Conservation (phyloP, 2,888 invertebrate species). For the Chymomyza procnemis region DNA sequence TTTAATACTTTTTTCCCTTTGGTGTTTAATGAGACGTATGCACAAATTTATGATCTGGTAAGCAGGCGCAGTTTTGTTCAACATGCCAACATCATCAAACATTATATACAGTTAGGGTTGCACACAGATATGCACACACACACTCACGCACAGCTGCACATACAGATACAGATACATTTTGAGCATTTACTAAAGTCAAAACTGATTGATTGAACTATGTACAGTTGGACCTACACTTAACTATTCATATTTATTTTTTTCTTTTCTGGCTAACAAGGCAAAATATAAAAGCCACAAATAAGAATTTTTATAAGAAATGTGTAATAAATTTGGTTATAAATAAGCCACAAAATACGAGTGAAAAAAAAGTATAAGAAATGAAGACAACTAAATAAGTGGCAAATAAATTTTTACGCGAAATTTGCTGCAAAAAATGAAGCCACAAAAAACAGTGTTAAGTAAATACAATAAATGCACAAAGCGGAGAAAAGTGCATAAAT, state of each 20-base stretch:
- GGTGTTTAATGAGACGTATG: constrained; percentile 73
- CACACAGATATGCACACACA: too few species aligned
- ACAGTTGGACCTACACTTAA: constrained; percentile 35
- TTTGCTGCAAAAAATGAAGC: constrained; percentile 53
- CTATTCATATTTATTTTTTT: constrained; percentile 35
- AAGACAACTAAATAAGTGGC: constrained; percentile 36
- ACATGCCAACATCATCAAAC: constrained; percentile 26
- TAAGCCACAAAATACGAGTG: constrained; percentile 30
- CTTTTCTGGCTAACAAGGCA: constrained; percentile 43
- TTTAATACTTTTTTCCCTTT: constrained; percentile 70
- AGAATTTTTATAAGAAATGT: constrained; percentile 11
- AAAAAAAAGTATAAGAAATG: too few species aligned
- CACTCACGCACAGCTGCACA: neutral
- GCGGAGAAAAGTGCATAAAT: constrained; percentile 55
- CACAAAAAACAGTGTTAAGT: constrained; percentile 41
- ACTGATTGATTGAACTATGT: neutral
- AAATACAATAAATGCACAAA: constrained; percentile 35
- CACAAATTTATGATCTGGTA: constrained; percentile 75
- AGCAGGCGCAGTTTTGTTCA: constrained; percentile 72
- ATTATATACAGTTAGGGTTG: neutral
- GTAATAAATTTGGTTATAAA: constrained; percentile 66
- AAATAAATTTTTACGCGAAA: constrained; percentile 58
- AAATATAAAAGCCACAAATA: constrained; percentile 49
- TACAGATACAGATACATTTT: neutral
- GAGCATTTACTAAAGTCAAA: neutral